These are phyloP conservation scores for Phoxinus dragarum DNA, from an alignment of 2,797 vertebrate species.

Conservation along the genomic window DNA sequence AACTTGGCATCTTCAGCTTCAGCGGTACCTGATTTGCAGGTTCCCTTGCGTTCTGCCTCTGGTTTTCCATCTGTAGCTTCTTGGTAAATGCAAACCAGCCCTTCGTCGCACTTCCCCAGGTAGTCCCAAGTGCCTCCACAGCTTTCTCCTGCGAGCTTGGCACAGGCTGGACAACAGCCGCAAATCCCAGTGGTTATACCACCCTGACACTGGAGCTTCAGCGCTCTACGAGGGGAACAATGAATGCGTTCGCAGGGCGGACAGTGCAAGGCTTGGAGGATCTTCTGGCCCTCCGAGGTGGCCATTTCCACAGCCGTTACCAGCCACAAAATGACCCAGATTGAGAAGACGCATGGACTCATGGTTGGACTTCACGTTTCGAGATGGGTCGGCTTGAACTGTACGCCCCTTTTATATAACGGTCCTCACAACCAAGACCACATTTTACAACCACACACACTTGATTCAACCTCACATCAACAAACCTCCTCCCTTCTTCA, in stretches of 20 bases:
- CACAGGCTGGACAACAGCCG: slow-evolving; percentile 77
- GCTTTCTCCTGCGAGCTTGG: slow-evolving; percentile 69
- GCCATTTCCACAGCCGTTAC: slow-evolving; percentile 45
- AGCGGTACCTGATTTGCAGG: slow-evolving; percentile 72
- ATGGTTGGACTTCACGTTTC: slow-evolving; percentile 7
- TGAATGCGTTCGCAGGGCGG: slow-evolving; percentile 77
- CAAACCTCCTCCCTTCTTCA: slow-evolving; percentile 66
- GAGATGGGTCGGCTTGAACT: slow-evolving; percentile 34
- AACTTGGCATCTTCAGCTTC: slow-evolving; percentile 9
- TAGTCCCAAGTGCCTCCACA: slow-evolving; percentile 79
- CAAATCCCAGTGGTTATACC: slow-evolving; percentile 76
- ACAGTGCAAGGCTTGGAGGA: slow-evolving; percentile 74
- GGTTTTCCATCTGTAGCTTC: slow-evolving; percentile 55
- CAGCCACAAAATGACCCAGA: slow-evolving; percentile 56
- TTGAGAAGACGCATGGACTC: slow-evolving; percentile 55
- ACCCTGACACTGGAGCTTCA: slow-evolving; percentile 75
- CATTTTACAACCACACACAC: slow-evolving; percentile 60
- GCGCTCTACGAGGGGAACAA: slow-evolving; percentile 70
- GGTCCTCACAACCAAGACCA: slow-evolving; percentile 36
- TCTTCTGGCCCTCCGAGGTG: slow-evolving; percentile 57
- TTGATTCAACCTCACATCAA: slow-evolving; percentile 7
- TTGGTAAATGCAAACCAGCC: slow-evolving; percentile 72
- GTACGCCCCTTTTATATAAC: slow-evolving; percentile 59
- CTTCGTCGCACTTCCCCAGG: slow-evolving; percentile 78
- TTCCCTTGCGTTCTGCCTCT: slow-evolving; percentile 64